Evolutionary conservation across 2,797 vertebrate genomes (phyloP), one percentile per base, ranked within the genome.

Genomic region (Liparis tanakae): DNA sequence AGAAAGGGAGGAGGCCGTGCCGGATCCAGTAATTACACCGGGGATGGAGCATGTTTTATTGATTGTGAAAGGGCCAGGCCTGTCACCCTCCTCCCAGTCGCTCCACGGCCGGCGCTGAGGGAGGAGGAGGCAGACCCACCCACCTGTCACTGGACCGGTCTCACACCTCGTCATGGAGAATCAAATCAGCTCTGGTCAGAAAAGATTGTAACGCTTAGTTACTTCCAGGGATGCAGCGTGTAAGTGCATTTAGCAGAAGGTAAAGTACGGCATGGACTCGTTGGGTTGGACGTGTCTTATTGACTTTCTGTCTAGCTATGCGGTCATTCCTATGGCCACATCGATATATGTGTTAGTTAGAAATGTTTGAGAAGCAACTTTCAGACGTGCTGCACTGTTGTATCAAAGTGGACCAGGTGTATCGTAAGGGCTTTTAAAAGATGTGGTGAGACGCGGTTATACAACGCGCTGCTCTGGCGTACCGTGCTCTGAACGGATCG

Each of bases 1-100:
- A 36, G 74, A 67, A 70, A 66, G 67, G 67, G 79, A 83, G 81
- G 79, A 85, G 74, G 78, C 78, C 46, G 71, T 81, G 83, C 76
- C 77, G 74, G 78, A 86, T 86, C 77, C 78, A 83, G 91, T 93
- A 93, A 94, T 94, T 91, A 93, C 87, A 85, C 85, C 88, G 89
- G 88, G 89, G 88, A 90, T 87, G 85, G 79, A 85, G 81, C 83
- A 90, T 93, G 90, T 91, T 94, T 93, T 92, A 94, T 92, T 92
- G 91, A 94, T 93, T 90, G 91, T 91, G 87, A 91, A 92, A 92
- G 86, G 85, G 76, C 85, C 87, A 85, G 89, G 81, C 78, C 85
- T 89, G 89, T 90, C 90, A 92, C 83, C 83, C 84, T 81, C 72
- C 85, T 87, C 80, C 85, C 74, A 67, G 69, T 81, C 81, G 87